Evolutionary conservation across 37 sponge, comb jelly and placozoan genomes (phyloP), one percentile per base, ranked within the genome.

Genomic region (Beroe forskalii): DNA sequence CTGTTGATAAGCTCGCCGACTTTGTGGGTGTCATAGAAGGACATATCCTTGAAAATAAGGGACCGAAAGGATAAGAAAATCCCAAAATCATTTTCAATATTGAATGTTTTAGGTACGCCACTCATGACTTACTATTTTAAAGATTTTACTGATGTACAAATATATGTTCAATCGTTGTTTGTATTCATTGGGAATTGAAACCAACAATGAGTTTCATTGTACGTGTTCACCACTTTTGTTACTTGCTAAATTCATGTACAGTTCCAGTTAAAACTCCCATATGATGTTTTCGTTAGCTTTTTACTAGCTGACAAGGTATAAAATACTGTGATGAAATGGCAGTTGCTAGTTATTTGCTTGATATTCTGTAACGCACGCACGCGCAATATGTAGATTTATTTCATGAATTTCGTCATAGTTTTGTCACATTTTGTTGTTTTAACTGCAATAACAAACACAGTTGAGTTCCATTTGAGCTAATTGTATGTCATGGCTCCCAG

Each of bases 1-100:
- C 96, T 93, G 95, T 93, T 95, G 1, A 97, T 93, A 1, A 97
- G 92, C 42, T 97, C 97, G 32, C 96, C 96, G 17, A 95, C 94
- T 67, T 90, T 95, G 91, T 94, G 94, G 42, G 41, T 90, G 62
- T 97, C 97, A 93, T 93, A 97, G 92, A 95, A 97, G 19, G 93
- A 62, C 19, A 95, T 93, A 44, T 97, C 95, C 38, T 48, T 94
- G 92, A 89, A 90, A 17, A 97, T 32, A 2, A 97, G 90, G 8
- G 94, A 72, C 3, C 89, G 60, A 90, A 96, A 63, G 66, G n/a
- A n/a, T n/a, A n/a, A n/a, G n/a, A n/a, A n/a, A n/a, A n/a, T n/a
- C n/a, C n/a, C n/a, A n/a, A n/a, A n/a, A n/a, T n/a, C n/a, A n/a
- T n/a, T n/a, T n/a, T n/a, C n/a, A n/a, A n/a, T n/a, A n/a, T n/a